phyloP scores from a whole-genome alignment of 2,797 vertebrate genomes.

The Enoplosus armatus region DNA sequence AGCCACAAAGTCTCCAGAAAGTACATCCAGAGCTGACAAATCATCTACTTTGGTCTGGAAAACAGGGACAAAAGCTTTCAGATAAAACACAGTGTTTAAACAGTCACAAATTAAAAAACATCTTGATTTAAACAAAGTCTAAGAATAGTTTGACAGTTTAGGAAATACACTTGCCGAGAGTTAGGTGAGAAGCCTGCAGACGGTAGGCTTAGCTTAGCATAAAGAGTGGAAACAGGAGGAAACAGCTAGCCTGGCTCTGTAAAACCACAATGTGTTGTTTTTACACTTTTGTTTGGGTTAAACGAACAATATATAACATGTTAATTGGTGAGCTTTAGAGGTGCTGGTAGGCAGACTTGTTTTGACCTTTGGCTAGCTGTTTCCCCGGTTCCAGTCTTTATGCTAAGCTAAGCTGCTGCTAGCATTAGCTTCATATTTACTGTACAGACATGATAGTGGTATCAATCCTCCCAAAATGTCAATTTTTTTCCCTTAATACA shows the following conservation, averaged over 20 bases:
- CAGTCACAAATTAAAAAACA: too few relatives aligned
- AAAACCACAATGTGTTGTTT: too few relatives aligned
- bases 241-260: too few relatives aligned
- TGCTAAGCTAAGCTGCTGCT: background rate
- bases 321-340: background rate
- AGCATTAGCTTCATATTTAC: background rate
- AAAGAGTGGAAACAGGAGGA: too few relatives aligned
- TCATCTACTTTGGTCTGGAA: conserved; percentile 57
- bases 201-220: too few relatives aligned
- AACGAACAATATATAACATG: background rate
- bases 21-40: conserved; percentile 54
- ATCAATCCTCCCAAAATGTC: background rate
- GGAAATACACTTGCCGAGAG: background rate
- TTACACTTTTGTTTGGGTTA: too few relatives aligned
- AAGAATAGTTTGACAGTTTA: background rate
- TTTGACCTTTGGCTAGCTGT: background rate
- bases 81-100: fast-evolving
- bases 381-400: background rate
- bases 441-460: background rate
- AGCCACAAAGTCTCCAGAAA: conserved; percentile 60
- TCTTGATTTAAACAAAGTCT: background rate
- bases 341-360: background rate
- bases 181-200: background rate
- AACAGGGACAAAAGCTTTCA: conserved; percentile 8
- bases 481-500: too few relatives aligned